Evolutionary conservation across 2,113 vertebrate genomes (phyloP).

Genomic region (Salvelinus alpinus): DNA sequence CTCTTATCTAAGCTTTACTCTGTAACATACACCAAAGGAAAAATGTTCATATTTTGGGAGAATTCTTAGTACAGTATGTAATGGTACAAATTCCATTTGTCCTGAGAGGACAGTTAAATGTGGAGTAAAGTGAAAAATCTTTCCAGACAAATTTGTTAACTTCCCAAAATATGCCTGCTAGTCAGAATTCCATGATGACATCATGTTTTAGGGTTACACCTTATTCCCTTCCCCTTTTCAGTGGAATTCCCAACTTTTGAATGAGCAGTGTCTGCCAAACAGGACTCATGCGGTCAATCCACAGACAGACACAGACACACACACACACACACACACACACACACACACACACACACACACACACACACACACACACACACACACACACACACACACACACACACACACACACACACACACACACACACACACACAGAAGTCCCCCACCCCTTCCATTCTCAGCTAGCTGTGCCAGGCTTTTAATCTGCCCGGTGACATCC

Average conservation of each 20-base stretch:
- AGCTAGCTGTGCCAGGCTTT: constrained; percentile 65
- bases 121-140: constrained; percentile 13
- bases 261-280: constrained; percentile 66
- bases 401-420: background rate
- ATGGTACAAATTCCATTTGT: constrained; percentile 20
- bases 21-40: background rate
- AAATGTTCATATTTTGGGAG: background rate
- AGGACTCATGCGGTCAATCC: constrained; percentile 65
- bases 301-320: background rate
- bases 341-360: background rate
- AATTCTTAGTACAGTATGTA: constrained; percentile 6
- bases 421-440: constrained; percentile 46
- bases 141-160: constrained; percentile 12
- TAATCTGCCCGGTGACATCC: constrained; percentile 76
- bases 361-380: constrained; percentile 36
- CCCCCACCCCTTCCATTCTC: constrained; percentile 67
- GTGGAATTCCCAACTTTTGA: constrained; percentile 72
- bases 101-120: constrained; percentile 13
- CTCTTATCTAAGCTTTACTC: background rate
- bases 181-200: constrained; percentile 57
- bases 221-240: constrained; percentile 48
- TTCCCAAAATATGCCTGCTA: constrained; percentile 49
- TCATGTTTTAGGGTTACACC: constrained; percentile 25
- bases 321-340: too few species aligned
- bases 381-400: background rate